Base-by-base conservation (phyloP, 2,888 invertebrate genomes). In the Macrophya annulata region DNA sequence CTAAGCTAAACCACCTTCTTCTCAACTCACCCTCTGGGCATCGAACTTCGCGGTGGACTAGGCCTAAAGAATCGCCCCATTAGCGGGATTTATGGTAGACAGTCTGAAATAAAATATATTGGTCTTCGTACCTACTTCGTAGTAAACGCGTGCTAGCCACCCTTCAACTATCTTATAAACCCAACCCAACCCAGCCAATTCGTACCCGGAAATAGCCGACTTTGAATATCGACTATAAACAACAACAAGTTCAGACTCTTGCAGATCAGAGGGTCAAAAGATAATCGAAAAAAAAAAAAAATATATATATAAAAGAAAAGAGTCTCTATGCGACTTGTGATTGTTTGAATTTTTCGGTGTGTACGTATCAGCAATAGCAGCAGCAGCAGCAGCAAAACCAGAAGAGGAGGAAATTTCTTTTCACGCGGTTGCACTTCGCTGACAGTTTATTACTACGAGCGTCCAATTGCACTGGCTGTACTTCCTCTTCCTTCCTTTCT, bases 1-100 rank as follows among this genome's bases (percentile, higher is more conserved):
- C 83, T 83, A 71, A 83, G 68, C 83, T 83, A 83, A 83, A 83
- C 83, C 71, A 65, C 83, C 83, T 83, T 83, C 83, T 81, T 83
- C 83, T 68, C 83, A 21, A 45, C 65, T 59, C 84, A 72, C 68
- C 76, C 68, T 65, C 76, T 77, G 74, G 68, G 85, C 83, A 65
- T 74, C 85, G 85, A 86, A 86, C 85, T 86, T 87, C 87, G 88
- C 86, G 86, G 86, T 85, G 85, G 86, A 85, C 83, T 82, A 81
- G 87, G 86, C 89, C 89, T 89, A 88, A 91, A 91, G 91, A 91
- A 90, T 91, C 90, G 89, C 89, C 88, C 90, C 90, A 91, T 91
- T 91, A 91, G 89, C 87, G 85, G 87, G 91, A 92, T 92, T 91
- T 91, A 91, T 89, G 87, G 86, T 85, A 86, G 83, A 86, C 59